Conservation (phyloP, 2,797 vertebrate species). For the Gallinago solitaria region DNA sequence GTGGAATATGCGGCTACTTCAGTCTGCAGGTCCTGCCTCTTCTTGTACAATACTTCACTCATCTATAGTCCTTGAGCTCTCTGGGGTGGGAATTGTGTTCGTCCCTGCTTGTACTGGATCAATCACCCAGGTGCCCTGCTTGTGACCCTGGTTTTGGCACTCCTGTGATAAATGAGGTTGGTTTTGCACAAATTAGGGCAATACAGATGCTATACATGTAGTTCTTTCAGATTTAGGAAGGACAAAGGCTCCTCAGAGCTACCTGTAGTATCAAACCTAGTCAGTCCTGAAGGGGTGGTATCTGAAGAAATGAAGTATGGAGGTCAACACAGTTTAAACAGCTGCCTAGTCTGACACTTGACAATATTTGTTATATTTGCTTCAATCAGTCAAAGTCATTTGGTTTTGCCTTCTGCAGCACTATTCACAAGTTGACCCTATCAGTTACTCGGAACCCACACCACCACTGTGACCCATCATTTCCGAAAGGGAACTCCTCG, state of each 20-base stretch:
- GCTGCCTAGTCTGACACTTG: neutral
- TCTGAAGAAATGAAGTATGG: neutral
- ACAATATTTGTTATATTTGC: neutral
- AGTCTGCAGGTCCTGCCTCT: neutral
- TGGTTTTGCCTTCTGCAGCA: neutral
- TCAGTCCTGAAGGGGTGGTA: neutral
- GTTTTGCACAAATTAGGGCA: neutral
- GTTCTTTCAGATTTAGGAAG: neutral
- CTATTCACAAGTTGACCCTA: neutral
- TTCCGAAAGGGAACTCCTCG: neutral
- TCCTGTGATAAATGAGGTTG: neutral
- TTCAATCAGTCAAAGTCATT: neutral
- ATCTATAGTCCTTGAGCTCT: neutral
- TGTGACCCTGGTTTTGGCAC: neutral
- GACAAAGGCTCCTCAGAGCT: neutral
- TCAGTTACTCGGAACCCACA: neutral
- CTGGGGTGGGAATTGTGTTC: neutral
- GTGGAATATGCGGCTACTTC: neutral
- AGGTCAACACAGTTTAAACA: neutral
- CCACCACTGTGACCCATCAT: neutral
- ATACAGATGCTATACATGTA: neutral
- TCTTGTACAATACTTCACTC: neutral
- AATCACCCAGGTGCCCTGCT: neutral
- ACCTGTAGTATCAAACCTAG: neutral
- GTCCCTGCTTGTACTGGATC: neutral